These are phyloP conservation scores for Cinclus cinclus DNA, from an alignment of 2,113 vertebrate genomes.

Conservation along the genomic window DNA sequence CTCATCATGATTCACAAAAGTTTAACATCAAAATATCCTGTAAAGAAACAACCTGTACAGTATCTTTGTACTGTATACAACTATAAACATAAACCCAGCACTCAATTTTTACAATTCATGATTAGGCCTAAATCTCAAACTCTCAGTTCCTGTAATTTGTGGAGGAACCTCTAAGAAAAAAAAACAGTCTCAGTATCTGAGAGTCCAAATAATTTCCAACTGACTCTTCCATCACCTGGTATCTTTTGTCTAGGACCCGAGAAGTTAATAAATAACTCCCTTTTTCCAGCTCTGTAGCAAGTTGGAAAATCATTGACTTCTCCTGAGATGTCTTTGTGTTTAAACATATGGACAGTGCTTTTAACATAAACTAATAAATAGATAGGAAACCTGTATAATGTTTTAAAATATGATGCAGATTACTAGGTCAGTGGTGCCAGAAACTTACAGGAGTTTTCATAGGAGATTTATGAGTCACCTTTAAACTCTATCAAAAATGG, in stretches of 20 bases:
- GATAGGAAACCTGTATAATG: not conserved
- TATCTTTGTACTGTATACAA: not conserved
- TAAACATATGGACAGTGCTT: not conserved
- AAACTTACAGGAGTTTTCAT: not conserved
- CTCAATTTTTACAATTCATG: not conserved
- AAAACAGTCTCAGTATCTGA: not conserved
- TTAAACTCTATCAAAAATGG: not conserved
- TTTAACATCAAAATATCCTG: not conserved
- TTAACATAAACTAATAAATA: not conserved
- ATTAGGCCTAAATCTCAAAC: not conserved
- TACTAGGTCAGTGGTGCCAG: not conserved
- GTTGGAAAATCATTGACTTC: not conserved
- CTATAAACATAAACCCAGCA: not conserved
- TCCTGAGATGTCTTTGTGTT: not conserved
- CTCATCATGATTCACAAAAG: not conserved
- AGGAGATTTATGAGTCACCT: not conserved
- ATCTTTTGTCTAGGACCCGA: not conserved
- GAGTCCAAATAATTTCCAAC: not conserved
- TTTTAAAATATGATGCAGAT: not conserved
- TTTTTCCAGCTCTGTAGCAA: not conserved
- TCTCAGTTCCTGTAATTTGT: not conserved
- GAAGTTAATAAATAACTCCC: not conserved
- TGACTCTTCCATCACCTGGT: not conserved
- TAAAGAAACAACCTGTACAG: not conserved
- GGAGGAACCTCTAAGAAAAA: not conserved